Evolutionary conservation across 2,888 invertebrate genomes (phyloP), one percentile per base, ranked within the genome.

Genomic region (Acanthococcus lagerstroemiae): DNA sequence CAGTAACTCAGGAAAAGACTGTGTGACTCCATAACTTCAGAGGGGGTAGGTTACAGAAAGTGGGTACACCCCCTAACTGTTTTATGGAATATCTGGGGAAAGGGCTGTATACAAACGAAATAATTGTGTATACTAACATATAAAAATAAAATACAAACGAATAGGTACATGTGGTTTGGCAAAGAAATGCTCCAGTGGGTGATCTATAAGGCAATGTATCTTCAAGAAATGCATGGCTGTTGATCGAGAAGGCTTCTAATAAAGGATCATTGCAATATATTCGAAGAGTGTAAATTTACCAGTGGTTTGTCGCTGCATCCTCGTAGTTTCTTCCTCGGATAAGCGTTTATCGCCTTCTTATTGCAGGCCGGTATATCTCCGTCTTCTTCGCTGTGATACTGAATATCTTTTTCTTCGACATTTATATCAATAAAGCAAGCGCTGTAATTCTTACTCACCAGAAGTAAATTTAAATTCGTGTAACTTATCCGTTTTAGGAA

Each of bases 381-480:
- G 22, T 52, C 24, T 37, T 37, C 37, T 37, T 3, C 37, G 2
- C 9, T 55, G 3, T 9, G 7, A 48, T 66, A 66, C 17, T 22
- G 1, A 24, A 66, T 48, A 17, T 22, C 30, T 9, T 26, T 17
- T 25, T 44, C 56, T 17, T 48, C 30, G 4, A 66, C 27, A 25
- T 45, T 56, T 3, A 57, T 2, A n/a, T 5, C n/a, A 19, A 22
- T 21, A n/a, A 7, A n/a, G n/a, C 66, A 66, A 7, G 56, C 17
- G 44, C 15, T 17, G 9, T 56, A n/a, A n/a, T 19, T 15, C 1
- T 44, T 7, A 12, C 88, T 81, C 4, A 90, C 83, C 15, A 88
- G 86, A 55, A 91, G 81, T 69, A 92, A 76, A 30, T 91, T 73
- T 67, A 92, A 78, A 78, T 92, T 92, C 22, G 89, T 89, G 72